Conservation (phyloP, 2,888 invertebrate genomes). For the Acheta domesticus region DNA sequence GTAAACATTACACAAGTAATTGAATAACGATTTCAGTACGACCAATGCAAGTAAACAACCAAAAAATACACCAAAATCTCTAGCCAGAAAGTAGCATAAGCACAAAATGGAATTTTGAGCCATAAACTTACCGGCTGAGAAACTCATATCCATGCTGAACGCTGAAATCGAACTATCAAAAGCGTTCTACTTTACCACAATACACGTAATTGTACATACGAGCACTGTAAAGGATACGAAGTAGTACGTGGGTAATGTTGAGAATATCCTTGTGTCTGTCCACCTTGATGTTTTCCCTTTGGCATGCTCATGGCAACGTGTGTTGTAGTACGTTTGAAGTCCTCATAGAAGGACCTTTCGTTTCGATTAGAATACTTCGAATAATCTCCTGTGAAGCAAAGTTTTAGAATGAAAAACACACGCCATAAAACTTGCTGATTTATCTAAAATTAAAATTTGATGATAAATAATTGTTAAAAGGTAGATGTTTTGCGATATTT, state of each 20-base stretch:
- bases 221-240: constrained; percentile 34
- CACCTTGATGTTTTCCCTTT: constrained; percentile 39
- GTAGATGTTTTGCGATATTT: constrained; percentile 39
- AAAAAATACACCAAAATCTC: background rate
- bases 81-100: background rate
- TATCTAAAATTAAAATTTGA: constrained; percentile 28
- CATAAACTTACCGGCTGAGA: constrained; percentile 2
- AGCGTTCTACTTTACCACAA: background rate
- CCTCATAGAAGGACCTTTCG: constrained; percentile 41
- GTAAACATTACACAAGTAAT: background rate
- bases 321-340: constrained; percentile 39
- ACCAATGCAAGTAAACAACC: background rate
- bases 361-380: constrained; percentile 36
- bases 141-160: background rate
- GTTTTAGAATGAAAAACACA: constrained; percentile 30
- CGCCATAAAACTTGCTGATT: constrained; percentile 27
- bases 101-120: background rate
- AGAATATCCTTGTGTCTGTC: constrained; percentile 34
- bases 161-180: background rate
- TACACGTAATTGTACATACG: background rate
- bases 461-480: constrained; percentile 31
- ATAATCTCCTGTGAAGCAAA: constrained; percentile 37
- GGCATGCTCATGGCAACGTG: constrained; percentile 42
- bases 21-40: too few relatives aligned
- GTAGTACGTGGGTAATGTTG: constrained; percentile 28